Conservation (phyloP, 2,113 vertebrate species). For the Syngnathus scovelli region DNA sequence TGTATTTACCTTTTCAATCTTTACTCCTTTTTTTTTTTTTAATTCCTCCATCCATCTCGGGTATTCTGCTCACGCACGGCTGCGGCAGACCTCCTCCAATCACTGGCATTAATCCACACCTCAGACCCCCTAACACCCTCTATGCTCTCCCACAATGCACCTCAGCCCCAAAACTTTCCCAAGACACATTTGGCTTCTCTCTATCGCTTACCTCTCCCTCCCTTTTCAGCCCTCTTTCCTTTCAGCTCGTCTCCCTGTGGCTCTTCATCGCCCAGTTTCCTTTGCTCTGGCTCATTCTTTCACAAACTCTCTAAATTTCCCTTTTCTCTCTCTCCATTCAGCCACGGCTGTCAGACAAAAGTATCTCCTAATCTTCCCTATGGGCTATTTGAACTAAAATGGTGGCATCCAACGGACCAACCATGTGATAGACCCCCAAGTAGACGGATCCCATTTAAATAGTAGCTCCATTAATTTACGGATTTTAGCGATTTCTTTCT, state of each 20-base stretch:
- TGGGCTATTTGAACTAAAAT: conserved; percentile 49
- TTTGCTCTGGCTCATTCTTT: conserved; percentile 54
- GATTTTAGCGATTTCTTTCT: neutral
- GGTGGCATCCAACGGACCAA: neutral
- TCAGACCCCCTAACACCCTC: conserved; percentile 67
- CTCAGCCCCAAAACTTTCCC: conserved; percentile 74
- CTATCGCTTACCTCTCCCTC: conserved; percentile 54
- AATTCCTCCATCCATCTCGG: conserved; percentile 35
- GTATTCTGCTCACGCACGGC: conserved; percentile 74
- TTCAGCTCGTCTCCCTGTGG: conserved; percentile 39
- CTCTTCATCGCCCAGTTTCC: conserved; percentile 58
- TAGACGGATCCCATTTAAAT: conserved; percentile 2
- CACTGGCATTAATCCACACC: conserved; percentile 74
- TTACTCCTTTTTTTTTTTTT: conserved; percentile 35
- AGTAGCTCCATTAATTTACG: neutral
- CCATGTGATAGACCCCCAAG: conserved; percentile 10
- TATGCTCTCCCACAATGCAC: conserved; percentile 70
- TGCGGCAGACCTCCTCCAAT: conserved; percentile 75
- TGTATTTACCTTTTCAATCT: conserved; percentile 46
- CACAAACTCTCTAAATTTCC: conserved; percentile 56
- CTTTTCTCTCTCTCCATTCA: conserved; percentile 55
- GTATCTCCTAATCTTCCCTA: conserved; percentile 57
- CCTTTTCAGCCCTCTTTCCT: conserved; percentile 49
- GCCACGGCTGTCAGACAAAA: conserved; percentile 47
- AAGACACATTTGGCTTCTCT: conserved; percentile 63